These are phyloP conservation scores for Acanthosepion esculentum DNA, from an alignment of 2,888 invertebrate genomes.

Conservation along the genomic window DNA sequence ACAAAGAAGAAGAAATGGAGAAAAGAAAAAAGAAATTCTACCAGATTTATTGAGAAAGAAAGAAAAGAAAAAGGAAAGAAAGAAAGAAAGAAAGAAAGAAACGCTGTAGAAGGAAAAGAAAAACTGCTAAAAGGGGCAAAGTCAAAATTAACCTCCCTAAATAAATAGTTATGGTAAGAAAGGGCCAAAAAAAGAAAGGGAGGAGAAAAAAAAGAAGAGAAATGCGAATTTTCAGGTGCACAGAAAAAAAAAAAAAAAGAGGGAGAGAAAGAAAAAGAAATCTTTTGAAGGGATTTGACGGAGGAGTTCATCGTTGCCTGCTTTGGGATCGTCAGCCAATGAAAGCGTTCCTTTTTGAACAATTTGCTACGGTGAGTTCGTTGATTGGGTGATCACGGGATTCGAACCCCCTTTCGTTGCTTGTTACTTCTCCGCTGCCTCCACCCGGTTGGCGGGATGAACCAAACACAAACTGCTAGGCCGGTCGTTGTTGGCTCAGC, in stretches of 20 bases:
- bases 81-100: no score
- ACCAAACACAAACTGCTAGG: neutral
- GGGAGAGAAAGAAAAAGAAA: neutral
- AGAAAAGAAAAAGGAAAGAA: no score
- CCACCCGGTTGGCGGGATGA: neutral
- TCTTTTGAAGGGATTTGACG: neutral
- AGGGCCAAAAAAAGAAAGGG: neutral
- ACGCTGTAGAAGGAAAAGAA: no score
- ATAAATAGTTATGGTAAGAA: no score
- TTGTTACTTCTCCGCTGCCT: neutral
- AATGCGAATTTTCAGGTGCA: neutral
- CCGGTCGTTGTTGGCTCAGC: neutral
- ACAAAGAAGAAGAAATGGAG: no score
- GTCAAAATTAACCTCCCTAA: neutral
- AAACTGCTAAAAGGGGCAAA: neutral
- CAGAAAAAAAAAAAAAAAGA: neutral
- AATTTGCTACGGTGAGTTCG: neutral
- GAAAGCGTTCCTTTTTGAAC: neutral
- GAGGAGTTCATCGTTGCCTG: neutral
- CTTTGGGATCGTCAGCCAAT: neutral
- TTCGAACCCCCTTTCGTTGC: neutral
- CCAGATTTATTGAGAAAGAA: no score
- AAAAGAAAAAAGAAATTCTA: no score
- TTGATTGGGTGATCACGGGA: neutral
- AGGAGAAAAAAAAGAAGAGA: neutral